Evolutionary conservation across 2,888 invertebrate species (phyloP).

Genomic region (Therioaphis trifolii): DNA sequence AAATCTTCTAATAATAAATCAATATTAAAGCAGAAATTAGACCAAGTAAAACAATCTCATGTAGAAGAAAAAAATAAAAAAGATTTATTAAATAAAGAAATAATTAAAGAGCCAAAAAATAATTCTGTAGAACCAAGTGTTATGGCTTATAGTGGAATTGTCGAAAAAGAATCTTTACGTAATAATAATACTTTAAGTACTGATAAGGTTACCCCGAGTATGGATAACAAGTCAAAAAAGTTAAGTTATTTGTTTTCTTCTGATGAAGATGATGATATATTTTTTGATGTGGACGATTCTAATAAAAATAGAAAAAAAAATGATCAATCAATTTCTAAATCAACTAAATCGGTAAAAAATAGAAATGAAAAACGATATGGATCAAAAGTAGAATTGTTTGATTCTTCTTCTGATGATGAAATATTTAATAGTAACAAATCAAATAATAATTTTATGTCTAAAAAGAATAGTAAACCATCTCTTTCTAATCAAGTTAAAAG

Average conservation of each 20-base stretch:
- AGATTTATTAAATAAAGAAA: neutral
- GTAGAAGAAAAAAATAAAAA: neutral
- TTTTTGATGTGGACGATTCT: slow-evolving; percentile 8
- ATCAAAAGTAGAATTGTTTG: slow-evolving; percentile 33
- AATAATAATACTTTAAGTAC: slow-evolving; percentile 10
- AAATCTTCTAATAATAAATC: slow-evolving; percentile 17
- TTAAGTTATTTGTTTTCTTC: slow-evolving; percentile 48
- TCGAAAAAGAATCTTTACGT: neutral
- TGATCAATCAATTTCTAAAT: neutral
- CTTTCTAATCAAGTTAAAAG: neutral
- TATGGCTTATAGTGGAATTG: neutral
- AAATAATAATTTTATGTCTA: neutral
- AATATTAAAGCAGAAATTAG: neutral
- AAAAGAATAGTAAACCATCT: neutral
- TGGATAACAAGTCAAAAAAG: neutral
- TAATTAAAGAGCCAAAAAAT: neutral
- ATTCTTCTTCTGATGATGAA: slow-evolving; percentile 59
- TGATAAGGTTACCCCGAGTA: neutral
- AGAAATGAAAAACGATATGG: neutral
- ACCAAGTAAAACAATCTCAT: neutral
- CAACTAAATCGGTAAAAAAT: neutral
- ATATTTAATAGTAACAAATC: slow-evolving; percentile 41
- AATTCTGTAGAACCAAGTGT: neutral
- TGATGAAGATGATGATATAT: slow-evolving; percentile 49
- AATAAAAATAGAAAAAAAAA: slow-evolving; percentile 19